Evolutionary conservation across 1,140 invertebrate species (phyloP), one percentile per base, ranked within the genome.

Genomic region (Lucilia cuprina): DNA sequence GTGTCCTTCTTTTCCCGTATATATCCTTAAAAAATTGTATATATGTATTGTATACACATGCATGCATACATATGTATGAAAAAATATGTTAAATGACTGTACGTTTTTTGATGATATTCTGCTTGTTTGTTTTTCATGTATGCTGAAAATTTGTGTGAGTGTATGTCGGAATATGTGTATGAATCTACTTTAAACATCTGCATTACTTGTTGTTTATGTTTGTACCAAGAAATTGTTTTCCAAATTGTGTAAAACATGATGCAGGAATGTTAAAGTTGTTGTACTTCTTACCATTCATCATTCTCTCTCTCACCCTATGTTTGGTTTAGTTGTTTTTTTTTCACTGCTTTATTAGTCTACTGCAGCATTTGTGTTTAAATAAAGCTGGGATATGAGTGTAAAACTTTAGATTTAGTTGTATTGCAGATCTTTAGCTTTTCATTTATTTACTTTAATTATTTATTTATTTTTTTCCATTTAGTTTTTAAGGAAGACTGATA

Each of bases 211-310:
- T 80, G 77, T 80, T 80, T 80, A 12, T 80, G 47, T 49, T 49
- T 80, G 77, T 80, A 19, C 19, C 41, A 49, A 49, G n/a, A 13
- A 80, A 78, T 70, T 78, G 75, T 78, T 78, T 80, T 49, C n/a
- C 19, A 80, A 80, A 80, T 80, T 80, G 77, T 80, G 77, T 80
- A 80, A 80, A 80, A 80, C 77, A 80, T 80, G 41, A 49, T 80
- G 77, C 77, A 80, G 77, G 41, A 80, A 80, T 80, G 77, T 80
- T 80, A 47, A 80, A 80, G 77, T 80, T 80, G 41, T 25, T 70
- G 65, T 70, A 21, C 14, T 60, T 14, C 19, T 70, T 70, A 70
- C 17, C 19, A 1, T 70, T 70, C 21, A n/a, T 3, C 25, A 30
- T 3, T 30, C 21, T 60, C 14, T 60, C 17, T 60, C 14, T 60